Conservation (phyloP, 2,888 invertebrate genomes). For the Luffia ferchaultella region DNA sequence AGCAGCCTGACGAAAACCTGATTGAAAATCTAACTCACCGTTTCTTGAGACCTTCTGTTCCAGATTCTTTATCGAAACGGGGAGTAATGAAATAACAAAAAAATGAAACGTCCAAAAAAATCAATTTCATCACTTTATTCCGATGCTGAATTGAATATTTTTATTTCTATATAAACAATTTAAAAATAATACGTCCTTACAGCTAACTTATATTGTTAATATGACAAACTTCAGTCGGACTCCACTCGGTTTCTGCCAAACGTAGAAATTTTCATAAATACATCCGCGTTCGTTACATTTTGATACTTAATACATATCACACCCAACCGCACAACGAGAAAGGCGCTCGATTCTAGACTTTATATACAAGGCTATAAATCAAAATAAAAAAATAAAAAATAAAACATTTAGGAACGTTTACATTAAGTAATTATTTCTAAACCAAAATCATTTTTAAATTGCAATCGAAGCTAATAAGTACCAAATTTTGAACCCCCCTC, state of each 20-base stretch:
- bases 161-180: conserved; percentile 60
- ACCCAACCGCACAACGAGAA: not conserved
- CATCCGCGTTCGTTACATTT: not conserved
- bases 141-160: conserved; percentile 58
- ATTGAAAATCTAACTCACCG: too few species aligned
- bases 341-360: too few species aligned
- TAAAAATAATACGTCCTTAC: conserved; percentile 40
- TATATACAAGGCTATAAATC: too few species aligned
- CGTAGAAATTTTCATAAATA: conserved; percentile 8
- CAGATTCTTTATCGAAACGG: not conserved
- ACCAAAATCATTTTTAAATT: too few species aligned
- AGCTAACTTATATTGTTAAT: conserved; percentile 25
- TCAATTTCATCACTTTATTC: conserved; percentile 56
- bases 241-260: conserved; percentile 6
- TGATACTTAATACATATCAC: conserved; percentile 4
- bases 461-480: too few species aligned
- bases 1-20: too few species aligned
- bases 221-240: conserved; percentile 34
- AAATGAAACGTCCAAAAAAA: conserved; percentile 20
- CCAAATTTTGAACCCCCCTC: too few species aligned
- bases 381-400: too few species aligned
- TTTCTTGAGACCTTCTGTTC: too few species aligned
- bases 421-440: too few species aligned
- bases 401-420: too few species aligned
- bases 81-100: not conserved